Percentiles rank a stretch among this genome's conserved stretches.
These are phyloP conservation scores for Cossypha caffra DNA, from an alignment of 2,797 vertebrate genomes.

Conservation along the genomic window DNA sequence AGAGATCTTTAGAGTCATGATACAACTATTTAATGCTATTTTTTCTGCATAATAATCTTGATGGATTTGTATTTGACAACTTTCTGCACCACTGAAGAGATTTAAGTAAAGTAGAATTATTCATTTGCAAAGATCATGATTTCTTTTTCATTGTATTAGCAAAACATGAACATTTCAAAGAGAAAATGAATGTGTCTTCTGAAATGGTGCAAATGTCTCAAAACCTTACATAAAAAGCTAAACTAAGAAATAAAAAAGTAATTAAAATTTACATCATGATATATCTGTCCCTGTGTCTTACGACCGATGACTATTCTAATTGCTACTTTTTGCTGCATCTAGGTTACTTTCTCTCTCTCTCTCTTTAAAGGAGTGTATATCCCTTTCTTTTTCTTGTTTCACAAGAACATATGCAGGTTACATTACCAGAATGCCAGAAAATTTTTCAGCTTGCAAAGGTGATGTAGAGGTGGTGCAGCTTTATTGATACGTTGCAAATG, in stretches of 20 bases:
- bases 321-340: neutral
- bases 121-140: neutral
- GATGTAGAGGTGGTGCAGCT: neutral
- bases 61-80: neutral
- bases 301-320: neutral
- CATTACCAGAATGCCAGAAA: neutral
- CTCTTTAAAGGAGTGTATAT: neutral
- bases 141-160: neutral
- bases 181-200: neutral
- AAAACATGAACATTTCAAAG: neutral
- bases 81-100: neutral
- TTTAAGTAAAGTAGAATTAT: neutral
- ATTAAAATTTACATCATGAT: neutral
- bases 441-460: neutral
- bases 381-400: neutral
- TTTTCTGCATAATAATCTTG: neutral
- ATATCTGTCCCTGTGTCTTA: neutral
- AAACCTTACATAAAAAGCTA: neutral
- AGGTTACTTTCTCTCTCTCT: neutral
- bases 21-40: neutral
- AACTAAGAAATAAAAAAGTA: neutral
- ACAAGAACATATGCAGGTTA: neutral
- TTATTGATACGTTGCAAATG: neutral
- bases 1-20: neutral
- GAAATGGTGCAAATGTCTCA: neutral